phyloP scores from a whole-genome alignment of 2,113 vertebrate species.

The Emydocephalus ijimae region DNA sequence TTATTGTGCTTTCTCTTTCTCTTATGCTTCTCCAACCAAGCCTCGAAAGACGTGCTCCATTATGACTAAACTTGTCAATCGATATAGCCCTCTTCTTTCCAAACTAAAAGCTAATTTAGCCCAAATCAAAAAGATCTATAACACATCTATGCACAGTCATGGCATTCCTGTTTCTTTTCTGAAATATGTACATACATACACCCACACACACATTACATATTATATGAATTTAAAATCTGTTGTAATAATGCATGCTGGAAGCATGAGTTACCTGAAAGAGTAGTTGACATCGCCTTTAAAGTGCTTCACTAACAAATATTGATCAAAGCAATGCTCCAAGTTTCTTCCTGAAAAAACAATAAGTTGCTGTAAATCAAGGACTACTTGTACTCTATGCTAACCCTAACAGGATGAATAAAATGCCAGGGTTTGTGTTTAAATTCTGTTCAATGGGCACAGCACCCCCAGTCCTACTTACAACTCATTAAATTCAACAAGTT shows the following conservation, averaged over 20 bases:
- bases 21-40: neutral
- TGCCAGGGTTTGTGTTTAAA: neutral
- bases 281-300: constrained; percentile 42
- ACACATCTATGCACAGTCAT: neutral
- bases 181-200: no score
- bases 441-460: neutral
- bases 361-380: neutral
- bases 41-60: neutral
- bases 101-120: neutral
- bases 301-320: neutral
- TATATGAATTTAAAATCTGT: no score
- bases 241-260: neutral
- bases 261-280: constrained; percentile 50
- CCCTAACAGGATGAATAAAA: no score
- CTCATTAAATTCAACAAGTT: neutral
- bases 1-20: neutral
- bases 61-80: no score
- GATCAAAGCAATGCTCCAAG: constrained; percentile 9
- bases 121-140: neutral
- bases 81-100: neutral
- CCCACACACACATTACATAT: no score
- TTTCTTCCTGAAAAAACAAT: constrained; percentile 3
- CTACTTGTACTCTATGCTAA: neutral
- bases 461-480: neutral
- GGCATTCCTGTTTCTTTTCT: no score